Conservation (phyloP, 2,113 vertebrate genomes). For the Ellobius talpinus region DNA sequence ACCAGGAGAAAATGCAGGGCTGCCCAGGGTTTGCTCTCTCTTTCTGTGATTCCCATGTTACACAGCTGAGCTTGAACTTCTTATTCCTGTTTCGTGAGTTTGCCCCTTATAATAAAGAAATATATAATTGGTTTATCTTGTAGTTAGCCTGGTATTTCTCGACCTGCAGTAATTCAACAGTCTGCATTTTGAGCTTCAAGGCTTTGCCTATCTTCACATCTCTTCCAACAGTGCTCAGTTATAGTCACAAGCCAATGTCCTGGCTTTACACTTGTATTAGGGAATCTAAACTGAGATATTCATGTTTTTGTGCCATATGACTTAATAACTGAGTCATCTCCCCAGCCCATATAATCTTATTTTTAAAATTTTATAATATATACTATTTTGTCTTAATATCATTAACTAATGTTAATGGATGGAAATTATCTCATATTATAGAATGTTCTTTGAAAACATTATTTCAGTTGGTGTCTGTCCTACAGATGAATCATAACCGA, state of each 20-base stretch:
- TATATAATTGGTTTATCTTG: no score
- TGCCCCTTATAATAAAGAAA: no score
- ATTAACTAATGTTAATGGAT: constrained; percentile 4
- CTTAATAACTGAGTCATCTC: not conserved
- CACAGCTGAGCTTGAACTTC: no score
- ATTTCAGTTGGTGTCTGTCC: not conserved
- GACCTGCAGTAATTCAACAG: no score
- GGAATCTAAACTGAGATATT: not conserved
- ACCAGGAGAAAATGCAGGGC: no score
- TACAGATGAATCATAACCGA: constrained; percentile 45
- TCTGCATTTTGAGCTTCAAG: no score
- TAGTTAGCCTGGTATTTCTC: no score
- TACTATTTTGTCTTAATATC: not conserved
- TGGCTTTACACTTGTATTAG: not conserved
- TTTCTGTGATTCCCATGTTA: no score
- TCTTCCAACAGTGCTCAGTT: not conserved
- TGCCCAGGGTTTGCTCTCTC: no score
- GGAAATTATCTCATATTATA: constrained; percentile 20
- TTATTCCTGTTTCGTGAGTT: no score
- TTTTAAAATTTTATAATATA: constrained; percentile 1
- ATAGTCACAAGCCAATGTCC: not conserved
- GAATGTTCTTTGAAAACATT: constrained; percentile 45
- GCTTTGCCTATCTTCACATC: not conserved
- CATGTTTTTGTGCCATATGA: not conserved
- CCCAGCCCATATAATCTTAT: not conserved